phyloP scores from a whole-genome alignment of 1,140 invertebrate genomes.

The Brachionus paranguensis region DNA sequence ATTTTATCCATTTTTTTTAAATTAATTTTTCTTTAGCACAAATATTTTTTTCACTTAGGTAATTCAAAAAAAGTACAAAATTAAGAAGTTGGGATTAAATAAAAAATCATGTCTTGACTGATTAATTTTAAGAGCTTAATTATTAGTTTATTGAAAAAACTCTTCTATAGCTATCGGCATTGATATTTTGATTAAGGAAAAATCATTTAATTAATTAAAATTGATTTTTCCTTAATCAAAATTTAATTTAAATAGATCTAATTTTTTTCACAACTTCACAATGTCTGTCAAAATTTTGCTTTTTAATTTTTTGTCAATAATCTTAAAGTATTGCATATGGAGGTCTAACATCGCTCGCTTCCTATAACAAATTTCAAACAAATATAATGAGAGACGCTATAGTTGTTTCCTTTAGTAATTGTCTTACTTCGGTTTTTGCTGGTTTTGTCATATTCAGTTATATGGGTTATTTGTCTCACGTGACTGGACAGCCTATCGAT shows the following conservation, averaged over 20 bases:
- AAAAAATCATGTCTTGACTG: no score
- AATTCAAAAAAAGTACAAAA: not conserved
- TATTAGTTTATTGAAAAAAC: no score
- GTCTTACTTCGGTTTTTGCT: slow-evolving; percentile 91
- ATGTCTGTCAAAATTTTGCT: no score
- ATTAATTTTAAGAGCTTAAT: no score
- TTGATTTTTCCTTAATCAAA: slow-evolving; percentile 64
- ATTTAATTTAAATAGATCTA: slow-evolving; percentile 45
- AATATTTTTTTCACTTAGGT: slow-evolving; percentile 38
- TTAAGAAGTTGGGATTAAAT: no score
- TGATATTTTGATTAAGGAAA: no score
- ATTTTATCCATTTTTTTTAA: not conserved
- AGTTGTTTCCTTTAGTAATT: slow-evolving; percentile 86
- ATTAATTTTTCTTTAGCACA: not conserved
- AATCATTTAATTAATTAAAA: no score
- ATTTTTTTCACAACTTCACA: not conserved
- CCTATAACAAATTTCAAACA: slow-evolving; percentile 70
- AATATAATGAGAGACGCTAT: slow-evolving; percentile 68
- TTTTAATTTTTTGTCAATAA: no score
- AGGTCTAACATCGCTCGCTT: slow-evolving; percentile 72
- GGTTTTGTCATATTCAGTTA: slow-evolving; percentile 95
- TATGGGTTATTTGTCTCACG: slow-evolving; percentile 65
- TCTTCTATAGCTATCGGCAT: no score
- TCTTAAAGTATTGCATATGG: slow-evolving; percentile 67
- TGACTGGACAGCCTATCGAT: slow-evolving; percentile 47